Percentiles rank a stretch among this genome's conserved stretches.
These are phyloP conservation scores for Clarias magur DNA, from an alignment of 2,113 vertebrate genomes.

Conservation along the genomic window DNA sequence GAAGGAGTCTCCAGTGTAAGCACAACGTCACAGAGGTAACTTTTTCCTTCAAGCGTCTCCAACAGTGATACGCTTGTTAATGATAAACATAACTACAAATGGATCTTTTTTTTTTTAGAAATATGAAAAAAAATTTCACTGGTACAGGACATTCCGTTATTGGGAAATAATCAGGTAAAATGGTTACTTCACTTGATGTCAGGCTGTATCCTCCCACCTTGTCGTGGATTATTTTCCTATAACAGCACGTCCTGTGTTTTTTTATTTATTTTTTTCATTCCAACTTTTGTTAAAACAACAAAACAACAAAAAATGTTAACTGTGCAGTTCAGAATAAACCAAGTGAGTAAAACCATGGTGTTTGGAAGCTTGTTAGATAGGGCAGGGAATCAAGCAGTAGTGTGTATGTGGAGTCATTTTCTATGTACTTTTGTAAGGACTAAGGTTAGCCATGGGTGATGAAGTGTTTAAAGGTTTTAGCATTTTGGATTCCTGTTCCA, in stretches of 20 bases:
- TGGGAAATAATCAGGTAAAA: neutral
- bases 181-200: neutral
- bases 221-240: neutral
- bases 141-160: neutral
- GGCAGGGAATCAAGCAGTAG: neutral
- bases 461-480: slow-evolving; percentile 27
- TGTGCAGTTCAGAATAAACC: neutral
- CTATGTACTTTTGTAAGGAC: neutral
- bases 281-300: neutral
- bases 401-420: neutral
- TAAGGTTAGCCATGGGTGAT: slow-evolving; percentile 4
- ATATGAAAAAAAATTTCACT: neutral
- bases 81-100: neutral
- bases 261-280: neutral
- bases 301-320: no score
- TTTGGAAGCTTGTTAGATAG: neutral
- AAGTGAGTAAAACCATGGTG: neutral
- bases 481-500: slow-evolving; percentile 29
- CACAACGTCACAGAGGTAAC: neutral
- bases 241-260: no score
- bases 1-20: neutral
- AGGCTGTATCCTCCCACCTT: no score
- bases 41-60: neutral
- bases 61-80: neutral
- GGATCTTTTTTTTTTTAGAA: neutral